Conservation (phyloP, 2,113 vertebrate species). For the Alethe diademata region DNA sequence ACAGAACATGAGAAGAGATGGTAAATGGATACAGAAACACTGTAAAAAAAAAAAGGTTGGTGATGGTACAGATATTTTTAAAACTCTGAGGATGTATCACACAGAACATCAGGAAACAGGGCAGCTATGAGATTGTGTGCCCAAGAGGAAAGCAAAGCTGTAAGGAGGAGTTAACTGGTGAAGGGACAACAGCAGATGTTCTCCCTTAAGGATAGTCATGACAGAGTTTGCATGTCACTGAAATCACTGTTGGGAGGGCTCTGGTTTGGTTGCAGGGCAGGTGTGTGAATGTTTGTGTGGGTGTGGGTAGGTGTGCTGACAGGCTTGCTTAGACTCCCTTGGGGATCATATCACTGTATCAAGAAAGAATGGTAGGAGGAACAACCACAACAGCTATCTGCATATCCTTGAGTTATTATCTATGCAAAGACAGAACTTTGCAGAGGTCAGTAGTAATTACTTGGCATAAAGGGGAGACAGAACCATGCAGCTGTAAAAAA, state of each 20-base stretch:
- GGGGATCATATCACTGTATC: not conserved
- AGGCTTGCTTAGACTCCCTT: not conserved
- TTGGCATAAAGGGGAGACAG: not conserved
- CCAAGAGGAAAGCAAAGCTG: not conserved
- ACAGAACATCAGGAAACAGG: conserved; percentile 15
- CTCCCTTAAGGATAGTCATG: not conserved
- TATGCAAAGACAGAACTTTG: not conserved
- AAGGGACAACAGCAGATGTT: conserved; percentile 34
- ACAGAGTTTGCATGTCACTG: not conserved
- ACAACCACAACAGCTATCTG: not conserved
- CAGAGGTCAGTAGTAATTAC: not conserved
- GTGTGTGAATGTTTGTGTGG: not conserved
- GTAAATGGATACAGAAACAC: not conserved
- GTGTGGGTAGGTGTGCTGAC: not conserved
- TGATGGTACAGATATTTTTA: not conserved
- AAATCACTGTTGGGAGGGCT: not conserved
- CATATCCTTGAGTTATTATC: not conserved
- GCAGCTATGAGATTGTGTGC: not conserved
- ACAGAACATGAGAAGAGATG: not conserved
- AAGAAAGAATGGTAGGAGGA: not conserved
- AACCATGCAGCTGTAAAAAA: not conserved
- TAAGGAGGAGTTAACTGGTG: not conserved
- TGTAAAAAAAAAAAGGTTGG: not conserved
- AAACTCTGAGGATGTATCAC: not conserved
- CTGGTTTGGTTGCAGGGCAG: fast-evolving